Conservation (phyloP, 1,140 invertebrate species). For the Vanessa atalanta region DNA sequence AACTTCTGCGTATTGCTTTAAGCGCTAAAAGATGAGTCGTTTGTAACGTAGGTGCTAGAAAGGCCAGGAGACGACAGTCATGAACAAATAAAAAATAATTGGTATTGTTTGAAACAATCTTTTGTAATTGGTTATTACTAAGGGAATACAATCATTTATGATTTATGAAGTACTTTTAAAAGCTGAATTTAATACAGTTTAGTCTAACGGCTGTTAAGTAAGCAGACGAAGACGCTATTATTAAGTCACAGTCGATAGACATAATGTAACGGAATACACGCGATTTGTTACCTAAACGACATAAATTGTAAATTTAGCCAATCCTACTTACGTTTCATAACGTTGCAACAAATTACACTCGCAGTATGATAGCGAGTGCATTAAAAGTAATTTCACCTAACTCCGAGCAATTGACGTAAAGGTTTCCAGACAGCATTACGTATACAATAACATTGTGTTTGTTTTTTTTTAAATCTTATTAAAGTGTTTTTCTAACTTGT, state of each 20-base stretch:
- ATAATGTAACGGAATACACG: slow-evolving; percentile 34
- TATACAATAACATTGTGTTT: background rate
- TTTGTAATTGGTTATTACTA: slow-evolving; percentile 5
- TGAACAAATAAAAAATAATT: slow-evolving; percentile 57
- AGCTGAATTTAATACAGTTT: slow-evolving; percentile 42
- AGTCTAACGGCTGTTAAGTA: slow-evolving; percentile 7
- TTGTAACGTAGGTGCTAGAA: slow-evolving; percentile 62
- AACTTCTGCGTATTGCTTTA: slow-evolving; percentile 60
- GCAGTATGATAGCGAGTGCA: slow-evolving; percentile 29
- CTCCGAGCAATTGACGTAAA: slow-evolving; percentile 7
- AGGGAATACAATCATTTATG: slow-evolving; percentile 7
- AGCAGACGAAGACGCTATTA: background rate
- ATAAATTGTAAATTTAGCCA: slow-evolving; percentile 35
- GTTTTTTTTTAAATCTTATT: slow-evolving; percentile 1
- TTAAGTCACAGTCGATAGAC: slow-evolving; percentile 21
- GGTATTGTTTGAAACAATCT: slow-evolving; percentile 49
- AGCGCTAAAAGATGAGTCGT: slow-evolving; percentile 67
- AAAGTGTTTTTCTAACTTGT: slow-evolving; percentile 31
- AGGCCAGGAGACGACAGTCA: slow-evolving; percentile 68
- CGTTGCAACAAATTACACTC: slow-evolving; percentile 46
- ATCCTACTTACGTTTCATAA: slow-evolving; percentile 45
- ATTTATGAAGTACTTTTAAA: slow-evolving; percentile 27
- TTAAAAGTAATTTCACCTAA: slow-evolving; percentile 46
- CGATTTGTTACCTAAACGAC: slow-evolving; percentile 43
- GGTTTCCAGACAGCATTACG: slow-evolving; percentile 3